Base-by-base conservation (phyloP, 2,113 vertebrate genomes). In the Rhinolophus sinicus region DNA sequence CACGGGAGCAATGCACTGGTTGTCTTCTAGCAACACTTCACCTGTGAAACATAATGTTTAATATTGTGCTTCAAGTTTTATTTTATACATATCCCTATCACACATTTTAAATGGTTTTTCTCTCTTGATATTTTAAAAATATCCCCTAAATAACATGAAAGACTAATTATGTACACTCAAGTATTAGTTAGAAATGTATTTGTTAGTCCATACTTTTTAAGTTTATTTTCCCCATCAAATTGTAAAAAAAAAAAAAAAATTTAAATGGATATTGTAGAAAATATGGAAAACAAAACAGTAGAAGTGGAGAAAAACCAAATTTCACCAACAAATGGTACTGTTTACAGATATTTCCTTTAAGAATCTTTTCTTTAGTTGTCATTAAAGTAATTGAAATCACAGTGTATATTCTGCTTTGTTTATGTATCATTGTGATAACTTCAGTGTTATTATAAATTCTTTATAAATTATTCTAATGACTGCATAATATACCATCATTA, bases 171-270 rank as follows among this genome's bases (percentile, higher is more conserved):
- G 18, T 14, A 64, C 7, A 67, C 24, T 60, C 64, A 73, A 84
- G 33, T 52, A 60, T 83, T 54, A 91, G 72, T 83, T 54, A 91
- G 72, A 95, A 83, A 93, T 62, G 12, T 19, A 90, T 24, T 52
- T 47, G 24, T 88, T 75, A 76, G 35, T 54, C 38, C 28, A 58
- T 67, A 64, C 52, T 72, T 72, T 82, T 77, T 3, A 72, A 54
- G 86, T 54, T 73, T 56, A 72, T 80, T 67, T 87, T 52, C 24
- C 28, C 50, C 38, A 28, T 22, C 28, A 64, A 56, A 84, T 35
- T 98, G 97, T 21, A 98, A 95, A 54, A 54, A 54, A 18, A 16
- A 52, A 11, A 18, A 54, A 50, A 50, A 12, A 83, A 98, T 44
- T 44, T 44, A 21, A 87, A 40, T 12, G 14, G 44, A 50, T 56